Evolutionary conservation across 2,888 invertebrate genomes (phyloP), one percentile per base, ranked within the genome.

Genomic region (Philhelius pedissequus): DNA sequence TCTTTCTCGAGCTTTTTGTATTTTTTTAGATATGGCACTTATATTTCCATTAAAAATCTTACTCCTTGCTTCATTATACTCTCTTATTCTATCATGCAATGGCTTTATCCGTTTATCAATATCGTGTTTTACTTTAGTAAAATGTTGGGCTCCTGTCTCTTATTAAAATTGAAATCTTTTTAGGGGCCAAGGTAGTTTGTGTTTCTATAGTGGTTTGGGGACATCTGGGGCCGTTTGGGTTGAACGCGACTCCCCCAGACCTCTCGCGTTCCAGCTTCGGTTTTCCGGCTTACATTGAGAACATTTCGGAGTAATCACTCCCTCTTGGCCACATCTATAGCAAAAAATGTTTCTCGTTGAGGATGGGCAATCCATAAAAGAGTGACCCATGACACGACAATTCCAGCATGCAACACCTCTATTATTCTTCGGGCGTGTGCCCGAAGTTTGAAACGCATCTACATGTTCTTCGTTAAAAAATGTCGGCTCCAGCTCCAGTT

Each of bases 211-310:
- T n/a, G n/a, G n/a, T n/a, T n/a, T n/a, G n/a, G n/a, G n/a, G n/a
- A n/a, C n/a, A n/a, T n/a, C n/a, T n/a, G n/a, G n/a, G n/a, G n/a
- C 32, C 11, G 18, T 56, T 15, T 56, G 43, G 0, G 54, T 70
- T 9, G 56, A 56, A 70, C 56, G 40, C 22, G 56, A 32, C 11
- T 56, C 56, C 54, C 56, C 56, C 54, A 11, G 8, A 3, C 15
- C 6, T 20, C 7, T 32, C 43, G 11, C 56, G 56, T 56, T 70
- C 69, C 18, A n/a, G 8, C 4, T 1, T 3, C 30, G 11, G 69
- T 70, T 70, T 70, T 56, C 45, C 32, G 45, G 48, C 3, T 20
- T 4, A n/a, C n/a, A n/a, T n/a, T n/a, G n/a, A n/a, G n/a, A n/a
- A 32, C 69, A 56, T 13, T 45, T 45, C 1, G 69, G 54, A 1